Conservation (phyloP, 2,888 invertebrate genomes). For the Ophion costatus region DNA sequence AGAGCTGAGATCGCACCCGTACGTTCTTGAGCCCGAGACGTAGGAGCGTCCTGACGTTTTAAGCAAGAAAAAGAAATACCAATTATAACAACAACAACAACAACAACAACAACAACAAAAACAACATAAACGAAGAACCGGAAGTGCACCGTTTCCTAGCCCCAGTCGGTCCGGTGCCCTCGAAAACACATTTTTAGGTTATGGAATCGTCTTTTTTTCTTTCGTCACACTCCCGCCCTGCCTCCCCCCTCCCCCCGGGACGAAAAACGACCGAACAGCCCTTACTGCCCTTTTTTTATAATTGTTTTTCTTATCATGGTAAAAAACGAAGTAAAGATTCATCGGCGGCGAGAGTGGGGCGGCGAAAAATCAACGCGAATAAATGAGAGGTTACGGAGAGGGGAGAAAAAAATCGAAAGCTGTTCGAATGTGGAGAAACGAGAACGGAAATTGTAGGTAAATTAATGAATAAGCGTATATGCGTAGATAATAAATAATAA, state of each 20-base stretch:
- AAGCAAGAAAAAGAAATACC: neutral
- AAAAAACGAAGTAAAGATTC: neutral
- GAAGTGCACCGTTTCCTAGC: slow-evolving; percentile 27
- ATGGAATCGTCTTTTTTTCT: neutral
- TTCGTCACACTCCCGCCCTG: neutral
- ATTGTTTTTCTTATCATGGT: neutral
- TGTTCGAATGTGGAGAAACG: slow-evolving; percentile 35
- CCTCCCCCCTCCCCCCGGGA: neutral
- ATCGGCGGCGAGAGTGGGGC: slow-evolving; percentile 39
- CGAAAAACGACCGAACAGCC: neutral
- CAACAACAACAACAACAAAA: slow-evolving; percentile 3
- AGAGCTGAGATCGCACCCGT: slow-evolving; percentile 83
- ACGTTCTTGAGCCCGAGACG: slow-evolving; percentile 77
- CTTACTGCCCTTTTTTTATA: neutral
- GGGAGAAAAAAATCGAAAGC: slow-evolving; percentile 40
- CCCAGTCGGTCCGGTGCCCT: slow-evolving; percentile 8
- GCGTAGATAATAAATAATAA: slow-evolving; percentile 69
- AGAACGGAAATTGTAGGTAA: slow-evolving; percentile 62
- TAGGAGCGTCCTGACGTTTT: neutral
- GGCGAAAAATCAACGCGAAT: slow-evolving; percentile 70
- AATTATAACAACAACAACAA: neutral
- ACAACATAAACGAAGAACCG: slow-evolving; percentile 5
- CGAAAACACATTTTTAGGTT: slow-evolving; percentile 29
- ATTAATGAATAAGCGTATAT: slow-evolving; percentile 69
- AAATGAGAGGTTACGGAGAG: slow-evolving; percentile 66